phyloP scores from a whole-genome alignment of 92 coral and sea anemone genomes.

The Epizoanthus illoricatus region DNA sequence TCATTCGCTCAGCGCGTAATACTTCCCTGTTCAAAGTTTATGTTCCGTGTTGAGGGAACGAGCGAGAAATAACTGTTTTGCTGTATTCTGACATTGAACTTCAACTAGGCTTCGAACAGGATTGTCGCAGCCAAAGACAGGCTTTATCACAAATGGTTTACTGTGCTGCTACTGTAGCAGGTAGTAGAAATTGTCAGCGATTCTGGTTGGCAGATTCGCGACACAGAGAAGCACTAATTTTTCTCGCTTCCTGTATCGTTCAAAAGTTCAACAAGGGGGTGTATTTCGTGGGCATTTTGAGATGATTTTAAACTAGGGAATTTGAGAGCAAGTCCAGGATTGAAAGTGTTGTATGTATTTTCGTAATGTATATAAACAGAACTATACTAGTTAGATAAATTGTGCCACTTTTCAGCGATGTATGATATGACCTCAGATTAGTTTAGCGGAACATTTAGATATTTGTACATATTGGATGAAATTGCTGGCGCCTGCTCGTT shows the following conservation, averaged over 20 bases:
- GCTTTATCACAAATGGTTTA: not conserved
- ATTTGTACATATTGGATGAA: not conserved
- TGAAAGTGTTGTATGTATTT: conserved; percentile 11
- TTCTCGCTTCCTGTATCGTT: conserved; percentile 30
- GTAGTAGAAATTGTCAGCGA: not conserved
- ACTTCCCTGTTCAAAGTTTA: conserved; percentile 35
- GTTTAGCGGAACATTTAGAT: no score
- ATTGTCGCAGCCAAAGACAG: not conserved
- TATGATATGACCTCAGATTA: no score
- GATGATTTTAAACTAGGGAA: not conserved
- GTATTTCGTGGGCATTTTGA: conserved; percentile 1
- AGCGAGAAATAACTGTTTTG: not conserved
- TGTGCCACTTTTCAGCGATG: conserved; percentile 2
- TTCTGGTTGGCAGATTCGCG: conserved; percentile 6
- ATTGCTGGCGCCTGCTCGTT: not conserved
- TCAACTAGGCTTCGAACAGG: not conserved
- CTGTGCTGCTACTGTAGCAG: conserved; percentile 2
- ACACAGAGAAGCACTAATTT: not conserved
- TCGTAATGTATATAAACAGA: not conserved
- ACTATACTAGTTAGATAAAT: not conserved
- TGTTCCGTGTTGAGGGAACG: conserved; percentile 33
- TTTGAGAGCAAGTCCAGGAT: not conserved
- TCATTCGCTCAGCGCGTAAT: conserved; percentile 18
- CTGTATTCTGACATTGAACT: not conserved
- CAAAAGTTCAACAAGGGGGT: not conserved